These are phyloP conservation scores for Ictalurus furcatus DNA, from an alignment of 2,113 vertebrate species.

Conservation along the genomic window DNA sequence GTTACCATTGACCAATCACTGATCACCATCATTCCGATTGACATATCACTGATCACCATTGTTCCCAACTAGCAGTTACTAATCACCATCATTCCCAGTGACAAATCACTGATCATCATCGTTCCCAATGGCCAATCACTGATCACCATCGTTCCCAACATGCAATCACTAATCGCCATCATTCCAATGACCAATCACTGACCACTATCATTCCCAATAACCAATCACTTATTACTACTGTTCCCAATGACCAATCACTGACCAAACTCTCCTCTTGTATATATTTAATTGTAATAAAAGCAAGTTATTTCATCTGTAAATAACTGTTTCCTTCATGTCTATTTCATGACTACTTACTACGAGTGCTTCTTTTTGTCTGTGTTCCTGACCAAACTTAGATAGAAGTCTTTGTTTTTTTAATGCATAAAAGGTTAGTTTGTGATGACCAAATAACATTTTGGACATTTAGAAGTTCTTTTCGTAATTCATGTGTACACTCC, in stretches of 20 bases:
- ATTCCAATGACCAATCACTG: background rate
- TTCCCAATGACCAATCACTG: background rate
- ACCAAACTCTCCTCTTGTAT: background rate
- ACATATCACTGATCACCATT: background rate
- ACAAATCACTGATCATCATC: background rate
- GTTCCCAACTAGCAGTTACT: background rate
- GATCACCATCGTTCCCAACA: background rate
- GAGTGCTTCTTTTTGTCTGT: background rate
- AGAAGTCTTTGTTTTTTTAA: background rate
- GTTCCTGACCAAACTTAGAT: background rate
- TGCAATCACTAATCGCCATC: background rate
- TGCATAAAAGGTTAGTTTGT: background rate
- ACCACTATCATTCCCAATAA: background rate
- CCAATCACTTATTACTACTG: background rate
- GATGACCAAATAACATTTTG: background rate
- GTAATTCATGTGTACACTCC: background rate
- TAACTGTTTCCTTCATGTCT: background rate
- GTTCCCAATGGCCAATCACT: background rate
- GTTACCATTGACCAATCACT: background rate
- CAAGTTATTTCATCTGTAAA: background rate
- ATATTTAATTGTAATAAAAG: background rate
- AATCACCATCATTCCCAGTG: background rate
- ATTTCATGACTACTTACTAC: background rate
- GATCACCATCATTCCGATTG: background rate
- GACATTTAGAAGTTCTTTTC: background rate